These are phyloP conservation scores for Dendrocincla fuliginosa DNA, from an alignment of 2,797 vertebrate genomes.

Conservation along the genomic window DNA sequence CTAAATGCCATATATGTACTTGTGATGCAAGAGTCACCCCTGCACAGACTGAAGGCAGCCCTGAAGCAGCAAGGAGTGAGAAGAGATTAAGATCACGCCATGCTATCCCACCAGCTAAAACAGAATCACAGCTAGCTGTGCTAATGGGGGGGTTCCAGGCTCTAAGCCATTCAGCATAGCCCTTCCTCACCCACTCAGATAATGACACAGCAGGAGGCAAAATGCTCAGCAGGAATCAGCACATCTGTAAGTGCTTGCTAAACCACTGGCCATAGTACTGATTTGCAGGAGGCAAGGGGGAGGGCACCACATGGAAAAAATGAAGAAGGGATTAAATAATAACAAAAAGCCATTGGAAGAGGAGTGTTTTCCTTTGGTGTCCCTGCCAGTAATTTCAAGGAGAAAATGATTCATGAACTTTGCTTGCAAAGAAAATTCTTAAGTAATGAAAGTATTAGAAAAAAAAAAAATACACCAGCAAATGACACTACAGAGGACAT, in stretches of 20 bases:
- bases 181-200: neutral
- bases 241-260: neutral
- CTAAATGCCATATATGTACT: neutral
- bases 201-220: neutral
- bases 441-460: neutral
- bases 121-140: rapidly evolving
- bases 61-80: neutral
- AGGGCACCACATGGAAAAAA: neutral
- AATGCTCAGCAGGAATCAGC: neutral
- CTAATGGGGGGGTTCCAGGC: neutral
- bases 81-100: neutral
- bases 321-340: neutral
- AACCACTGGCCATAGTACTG: neutral
- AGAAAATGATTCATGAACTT: neutral
- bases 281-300: neutral
- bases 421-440: neutral
- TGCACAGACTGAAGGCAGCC: neutral
- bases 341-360: neutral
- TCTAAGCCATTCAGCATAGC: rapidly evolving
- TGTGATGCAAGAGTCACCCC: neutral
- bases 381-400: neutral
- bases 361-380: neutral
- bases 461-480: neutral
- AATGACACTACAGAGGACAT: neutral
- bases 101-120: neutral